Percentiles rank a stretch among this genome's conserved stretches.
phyloP scores from a whole-genome alignment of 2,888 invertebrate genomes.

The Tanytarsus gracilentus region DNA sequence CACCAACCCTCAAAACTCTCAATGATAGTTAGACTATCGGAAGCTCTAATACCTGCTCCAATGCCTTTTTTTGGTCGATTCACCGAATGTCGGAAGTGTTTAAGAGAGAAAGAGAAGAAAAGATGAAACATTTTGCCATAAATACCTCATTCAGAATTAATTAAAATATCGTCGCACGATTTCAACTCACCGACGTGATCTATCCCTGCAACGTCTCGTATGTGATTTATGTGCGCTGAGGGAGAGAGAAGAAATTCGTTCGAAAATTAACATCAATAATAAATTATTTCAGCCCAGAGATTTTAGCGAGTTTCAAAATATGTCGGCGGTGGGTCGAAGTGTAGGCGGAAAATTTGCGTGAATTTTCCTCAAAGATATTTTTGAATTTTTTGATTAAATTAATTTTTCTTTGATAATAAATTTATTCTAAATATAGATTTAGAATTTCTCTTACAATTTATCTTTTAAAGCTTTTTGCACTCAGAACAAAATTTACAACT shows the following conservation, averaged over 20 bases:
- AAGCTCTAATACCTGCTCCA: not conserved
- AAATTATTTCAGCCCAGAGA: too few species aligned
- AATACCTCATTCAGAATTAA: not conserved
- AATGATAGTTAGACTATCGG: not conserved
- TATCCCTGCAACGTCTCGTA: conserved; percentile 72
- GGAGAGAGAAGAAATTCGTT: conserved; percentile 22
- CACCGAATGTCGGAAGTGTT: conserved; percentile 45
- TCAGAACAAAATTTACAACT: too few species aligned
- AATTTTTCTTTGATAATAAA: too few species aligned
- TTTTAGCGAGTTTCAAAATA: too few species aligned
- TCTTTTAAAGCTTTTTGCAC: too few species aligned
- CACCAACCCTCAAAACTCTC: not conserved
- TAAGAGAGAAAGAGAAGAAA: not conserved
- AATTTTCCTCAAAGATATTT: too few species aligned
- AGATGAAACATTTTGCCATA: too few species aligned
- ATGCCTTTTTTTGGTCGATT: conserved; percentile 34
- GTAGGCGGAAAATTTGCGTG: too few species aligned
- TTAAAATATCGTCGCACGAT: not conserved
- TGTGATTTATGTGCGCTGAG: conserved; percentile 81
- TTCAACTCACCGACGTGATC: conserved; percentile 63
- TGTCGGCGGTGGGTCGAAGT: too few species aligned
- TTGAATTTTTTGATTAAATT: too few species aligned
- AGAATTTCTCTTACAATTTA: too few species aligned
- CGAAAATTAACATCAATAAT: not conserved
- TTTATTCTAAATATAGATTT: too few species aligned